Evolutionary conservation across 2,113 vertebrate genomes (phyloP).

Genomic region (Bufo bufo): DNA sequence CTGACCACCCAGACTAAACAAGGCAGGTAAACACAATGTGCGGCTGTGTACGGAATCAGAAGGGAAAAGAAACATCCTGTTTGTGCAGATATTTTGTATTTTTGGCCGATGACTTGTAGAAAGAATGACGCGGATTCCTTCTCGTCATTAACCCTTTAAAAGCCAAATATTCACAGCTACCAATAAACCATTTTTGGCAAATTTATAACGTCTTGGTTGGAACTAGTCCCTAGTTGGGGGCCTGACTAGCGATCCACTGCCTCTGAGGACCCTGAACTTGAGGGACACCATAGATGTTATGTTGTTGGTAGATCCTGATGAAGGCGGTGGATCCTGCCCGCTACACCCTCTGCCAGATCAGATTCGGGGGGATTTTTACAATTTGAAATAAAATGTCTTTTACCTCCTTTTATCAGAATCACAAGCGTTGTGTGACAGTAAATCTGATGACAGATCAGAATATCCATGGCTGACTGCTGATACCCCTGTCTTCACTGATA

Average conservation of each 20-base stretch:
- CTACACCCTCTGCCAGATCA: background rate
- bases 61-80: conserved; percentile 32
- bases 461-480: too few relatives aligned
- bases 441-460: too few relatives aligned
- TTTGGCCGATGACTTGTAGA: background rate
- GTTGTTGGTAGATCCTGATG: too few relatives aligned
- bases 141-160: background rate
- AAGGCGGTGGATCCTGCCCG: background rate
- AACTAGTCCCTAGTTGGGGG: too few relatives aligned
- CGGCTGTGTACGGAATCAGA: background rate
- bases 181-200: background rate
- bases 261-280: too few relatives aligned
- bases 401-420: too few relatives aligned
- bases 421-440: too few relatives aligned
- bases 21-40: background rate
- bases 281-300: background rate
- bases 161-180: background rate
- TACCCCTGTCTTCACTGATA: too few relatives aligned
- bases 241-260: too few relatives aligned
- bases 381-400: too few relatives aligned
- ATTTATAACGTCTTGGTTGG: background rate
- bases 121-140: background rate
- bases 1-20: conserved; percentile 1
- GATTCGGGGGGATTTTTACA: too few relatives aligned
- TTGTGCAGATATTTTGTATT: background rate